Base-by-base conservation (phyloP, 2,113 vertebrate species). In the Sceloporus tristichus region DNA sequence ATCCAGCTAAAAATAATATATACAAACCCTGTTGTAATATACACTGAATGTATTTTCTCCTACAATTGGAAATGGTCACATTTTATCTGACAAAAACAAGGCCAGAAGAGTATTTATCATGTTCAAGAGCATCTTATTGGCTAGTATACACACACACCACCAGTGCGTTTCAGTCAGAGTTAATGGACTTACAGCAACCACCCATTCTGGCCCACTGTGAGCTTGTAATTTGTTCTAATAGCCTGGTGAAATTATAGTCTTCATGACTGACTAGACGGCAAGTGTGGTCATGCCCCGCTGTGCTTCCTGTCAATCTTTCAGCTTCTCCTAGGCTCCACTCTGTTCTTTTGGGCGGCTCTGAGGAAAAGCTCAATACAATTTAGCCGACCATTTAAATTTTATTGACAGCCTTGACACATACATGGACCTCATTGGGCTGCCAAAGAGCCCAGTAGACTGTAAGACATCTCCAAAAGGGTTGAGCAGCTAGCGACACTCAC, bases 281-380 rank as follows among this genome's bases (percentile, higher is more conserved):
- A 70, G 73, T 78, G 27, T 59, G 77, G 82, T 73, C 92, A 84
- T 84, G 42, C 21, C 77, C 42, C 71, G 85, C 84, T 90, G 65
- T 71, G 85, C 38, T 66, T 91, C 70, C 87, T 86, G 84, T 82
- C 75, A 91, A 65, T 89, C 59, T 90, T 79, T 38, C 21, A 38
- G 29, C 78, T 90, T 87, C 85, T 80, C 71, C 62, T 86, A 82
- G 53, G 89, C 90, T 82, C 76, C 34, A 62, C n/a, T 79, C 18
- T 9, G 90, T 73, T 85, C 85, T 82, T 59, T 65, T 53, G 48
- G 79, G 23, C 5, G 38, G 38, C 53, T 90, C 91, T 82, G 89
- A 91, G 88, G 85, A 93, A 93, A 92, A 91, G 1, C 83, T 87
- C 85, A 85, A 16, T 85, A 73, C 92, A 90, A 91, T 25, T 2